Base-by-base conservation (phyloP, 2,113 vertebrate genomes). In the Zosterops borbonicus region DNA sequence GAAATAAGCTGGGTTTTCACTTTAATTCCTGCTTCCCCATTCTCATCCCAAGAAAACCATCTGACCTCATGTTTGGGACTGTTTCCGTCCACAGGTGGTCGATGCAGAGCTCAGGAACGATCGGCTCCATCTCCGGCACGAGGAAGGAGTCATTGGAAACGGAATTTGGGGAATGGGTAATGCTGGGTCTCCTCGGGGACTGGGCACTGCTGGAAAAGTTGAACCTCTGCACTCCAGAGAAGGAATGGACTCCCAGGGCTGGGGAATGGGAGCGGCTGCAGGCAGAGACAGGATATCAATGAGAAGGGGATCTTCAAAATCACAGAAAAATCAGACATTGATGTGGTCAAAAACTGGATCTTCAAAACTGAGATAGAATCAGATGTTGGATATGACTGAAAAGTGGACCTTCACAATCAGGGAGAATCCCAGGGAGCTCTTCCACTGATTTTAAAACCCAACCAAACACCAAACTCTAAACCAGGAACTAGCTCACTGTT, bases 71-170 rank as follows among this genome's bases (percentile, higher is more conserved):
- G 89, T 92, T 98, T 37, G 97, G 84, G 39, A 98, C 23, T 0
- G 98, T 84, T 94, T 99, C 99, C 69, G 98, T 99, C 99, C 99
- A 99, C 52, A 99, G 98, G 90, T 99, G 99, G 83, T 99, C 99
- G 78, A 99, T 98, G 94, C 99, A 99, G 52, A 99, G 98, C 92
- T 99, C 98, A 1, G 99, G 99, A 88, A 99, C 75, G 55, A 99
- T 99, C 4, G 99, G 99, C 81, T 99, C 99, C 3, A 98, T 98
- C 96, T 99, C 99, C 1, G 99, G 98, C 15, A 97, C 42, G 15
- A 98, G 93, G 81, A 98, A 96, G 5, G 98, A 98, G 42, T 99
- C 99, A 0, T 98, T 99, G 58, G 97, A 91, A 23, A 98, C 96
- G 82, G 98, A 99, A 92, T 97, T 99, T 7, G 98, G 98, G 13